Percentiles rank a stretch among this genome's conserved stretches.
Evolutionary conservation across 2,797 vertebrate species (phyloP).

Genomic region (Karalla daura): DNA sequence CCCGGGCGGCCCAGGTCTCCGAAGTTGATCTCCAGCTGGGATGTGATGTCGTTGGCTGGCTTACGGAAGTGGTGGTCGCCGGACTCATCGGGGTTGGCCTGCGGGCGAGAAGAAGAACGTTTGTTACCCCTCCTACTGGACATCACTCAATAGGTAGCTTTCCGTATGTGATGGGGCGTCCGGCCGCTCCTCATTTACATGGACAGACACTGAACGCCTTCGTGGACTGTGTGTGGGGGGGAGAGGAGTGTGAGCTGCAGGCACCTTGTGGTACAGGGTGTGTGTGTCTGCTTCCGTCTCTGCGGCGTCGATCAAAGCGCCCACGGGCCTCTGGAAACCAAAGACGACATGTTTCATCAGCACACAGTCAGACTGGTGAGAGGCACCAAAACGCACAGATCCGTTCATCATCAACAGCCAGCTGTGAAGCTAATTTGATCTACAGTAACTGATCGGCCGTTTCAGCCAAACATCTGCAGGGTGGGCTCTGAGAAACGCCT

Average conservation of each 20-base stretch:
- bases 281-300: slow-evolving; percentile 77
- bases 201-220: slow-evolving; percentile 1
- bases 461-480: background rate
- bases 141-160: background rate
- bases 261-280: slow-evolving; percentile 77
- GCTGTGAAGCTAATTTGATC: too few species aligned
- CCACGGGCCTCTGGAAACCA: slow-evolving; percentile 76
- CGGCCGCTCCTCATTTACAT: background rate
- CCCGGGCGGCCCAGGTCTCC: slow-evolving; percentile 97
- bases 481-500: background rate
- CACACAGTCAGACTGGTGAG: background rate
- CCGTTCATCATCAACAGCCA: too few species aligned
- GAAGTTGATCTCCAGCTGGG: slow-evolving; percentile 99
- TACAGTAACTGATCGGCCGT: background rate
- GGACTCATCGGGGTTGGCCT: slow-evolving; percentile 88
- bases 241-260: slow-evolving; percentile 10
- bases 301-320: slow-evolving; percentile 81
- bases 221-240: background rate
- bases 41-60: slow-evolving; percentile 98
- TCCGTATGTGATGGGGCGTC: background rate
- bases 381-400: too few species aligned
- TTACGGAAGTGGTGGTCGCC: slow-evolving; percentile 98
- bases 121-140: too few species aligned
- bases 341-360: slow-evolving; percentile 26
- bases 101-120: slow-evolving; percentile 20